phyloP scores from a whole-genome alignment of 2,888 invertebrate genomes.

The Leistus spinibarbis region DNA sequence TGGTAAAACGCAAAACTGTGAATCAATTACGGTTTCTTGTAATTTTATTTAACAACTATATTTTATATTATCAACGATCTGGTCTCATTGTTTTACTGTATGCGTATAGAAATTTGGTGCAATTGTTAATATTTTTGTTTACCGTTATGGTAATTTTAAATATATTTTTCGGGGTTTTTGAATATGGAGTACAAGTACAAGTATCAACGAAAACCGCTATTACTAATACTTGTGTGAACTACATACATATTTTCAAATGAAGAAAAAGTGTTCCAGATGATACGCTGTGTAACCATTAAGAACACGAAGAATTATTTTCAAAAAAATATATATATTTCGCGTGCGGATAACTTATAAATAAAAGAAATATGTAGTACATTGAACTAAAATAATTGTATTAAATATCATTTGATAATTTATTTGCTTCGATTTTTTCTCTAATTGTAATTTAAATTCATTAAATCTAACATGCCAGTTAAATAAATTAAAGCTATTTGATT shows the following conservation, averaged over 20 bases:
- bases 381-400: neutral
- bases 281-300: slow-evolving; percentile 1
- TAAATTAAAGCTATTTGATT: neutral
- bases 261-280: slow-evolving; percentile 4
- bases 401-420: neutral
- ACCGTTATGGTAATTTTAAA: neutral
- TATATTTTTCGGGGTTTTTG: neutral
- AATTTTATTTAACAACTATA: neutral
- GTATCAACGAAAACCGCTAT: neutral
- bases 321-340: neutral
- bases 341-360: neutral
- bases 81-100: neutral
- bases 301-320: neutral
- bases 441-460: neutral
- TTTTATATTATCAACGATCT: neutral
- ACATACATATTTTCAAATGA: neutral
- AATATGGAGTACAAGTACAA: neutral
- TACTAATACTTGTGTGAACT: slow-evolving; percentile 3
- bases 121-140: neutral
- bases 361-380: neutral
- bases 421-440: neutral
- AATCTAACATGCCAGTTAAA: neutral
- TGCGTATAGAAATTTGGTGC: neutral
- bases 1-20: too few relatives aligned
- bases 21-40: neutral